These are phyloP conservation scores for Acropora yongei DNA, from an alignment of 64 coral and sea anemone species.

Conservation along the genomic window DNA sequence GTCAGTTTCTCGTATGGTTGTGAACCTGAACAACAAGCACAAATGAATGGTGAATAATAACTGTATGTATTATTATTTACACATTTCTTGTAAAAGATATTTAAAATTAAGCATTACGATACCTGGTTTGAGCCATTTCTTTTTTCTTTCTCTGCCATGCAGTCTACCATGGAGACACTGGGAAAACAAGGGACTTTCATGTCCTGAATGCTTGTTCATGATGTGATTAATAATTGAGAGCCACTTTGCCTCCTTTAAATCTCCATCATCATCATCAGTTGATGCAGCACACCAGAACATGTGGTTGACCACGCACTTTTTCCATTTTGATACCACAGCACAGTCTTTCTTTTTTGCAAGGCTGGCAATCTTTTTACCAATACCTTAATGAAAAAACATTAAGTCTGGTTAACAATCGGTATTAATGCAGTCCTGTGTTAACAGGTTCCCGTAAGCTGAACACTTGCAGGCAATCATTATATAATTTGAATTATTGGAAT, in stretches of 20 bases:
- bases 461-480: no score
- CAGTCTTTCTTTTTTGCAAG: slow-evolving; percentile 64
- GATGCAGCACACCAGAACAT: slow-evolving; percentile 59
- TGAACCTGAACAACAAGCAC: no score
- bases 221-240: slow-evolving; percentile 51
- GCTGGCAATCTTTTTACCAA: slow-evolving; percentile 50
- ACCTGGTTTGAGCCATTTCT: slow-evolving; percentile 77
- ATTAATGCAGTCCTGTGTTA: slow-evolving; percentile 19
- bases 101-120: neutral
- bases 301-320: slow-evolving; percentile 67
- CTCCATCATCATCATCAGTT: slow-evolving; percentile 24
- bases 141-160: slow-evolving; percentile 61
- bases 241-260: slow-evolving; percentile 48
- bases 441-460: neutral
- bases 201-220: slow-evolving; percentile 55
- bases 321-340: slow-evolving; percentile 43
- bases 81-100: no score
- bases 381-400: slow-evolving; percentile 24
- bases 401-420: neutral
- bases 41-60: no score
- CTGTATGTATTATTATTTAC: no score
- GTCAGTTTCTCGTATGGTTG: no score
- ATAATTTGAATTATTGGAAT: no score
- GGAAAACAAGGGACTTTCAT: slow-evolving; percentile 37
- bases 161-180: slow-evolving; percentile 47